Conservation (phyloP, 2,888 invertebrate species). For the Lysandra bellargus region DNA sequence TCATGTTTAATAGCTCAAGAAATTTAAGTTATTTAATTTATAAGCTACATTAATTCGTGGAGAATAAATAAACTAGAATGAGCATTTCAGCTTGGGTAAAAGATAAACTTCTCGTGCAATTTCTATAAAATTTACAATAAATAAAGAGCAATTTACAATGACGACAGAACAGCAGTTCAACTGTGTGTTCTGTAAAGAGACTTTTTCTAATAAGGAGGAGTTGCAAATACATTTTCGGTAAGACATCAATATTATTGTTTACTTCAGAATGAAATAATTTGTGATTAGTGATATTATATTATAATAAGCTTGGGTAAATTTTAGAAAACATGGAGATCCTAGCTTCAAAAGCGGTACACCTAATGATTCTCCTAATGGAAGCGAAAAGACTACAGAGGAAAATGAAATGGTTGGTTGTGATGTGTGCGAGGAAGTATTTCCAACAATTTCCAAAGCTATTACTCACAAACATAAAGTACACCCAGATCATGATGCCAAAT, state of each 20-base stretch:
- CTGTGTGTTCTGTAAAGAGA: slow-evolving; percentile 81
- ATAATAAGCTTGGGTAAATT: slow-evolving; percentile 37
- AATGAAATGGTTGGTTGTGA: slow-evolving; percentile 77
- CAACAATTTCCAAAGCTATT: slow-evolving; percentile 82
- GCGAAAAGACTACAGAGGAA: slow-evolving; percentile 50
- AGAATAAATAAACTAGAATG: background rate
- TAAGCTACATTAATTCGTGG: background rate
- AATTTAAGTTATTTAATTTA: background rate
- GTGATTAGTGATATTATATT: background rate
- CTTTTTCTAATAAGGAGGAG: slow-evolving; percentile 78
- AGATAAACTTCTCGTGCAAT: background rate
- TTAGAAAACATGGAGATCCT: slow-evolving; percentile 83
- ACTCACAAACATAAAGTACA: slow-evolving; percentile 85
- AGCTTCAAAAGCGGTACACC: slow-evolving; percentile 66
- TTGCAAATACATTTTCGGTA: slow-evolving; percentile 83
- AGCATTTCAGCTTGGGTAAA: slow-evolving; percentile 1
- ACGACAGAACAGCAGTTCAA: slow-evolving; percentile 61
- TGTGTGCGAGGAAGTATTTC: slow-evolving; percentile 80
- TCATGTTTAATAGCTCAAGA: background rate
- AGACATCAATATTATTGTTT: slow-evolving; percentile 18
- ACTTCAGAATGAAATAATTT: background rate
- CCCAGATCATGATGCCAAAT: slow-evolving; percentile 81
- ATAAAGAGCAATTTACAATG: slow-evolving; percentile 48
- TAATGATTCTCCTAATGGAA: slow-evolving; percentile 51
- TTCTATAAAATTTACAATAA: background rate